Evolutionary conservation across 2,797 vertebrate species (phyloP).

Genomic region (Acridotheres tristis): DNA sequence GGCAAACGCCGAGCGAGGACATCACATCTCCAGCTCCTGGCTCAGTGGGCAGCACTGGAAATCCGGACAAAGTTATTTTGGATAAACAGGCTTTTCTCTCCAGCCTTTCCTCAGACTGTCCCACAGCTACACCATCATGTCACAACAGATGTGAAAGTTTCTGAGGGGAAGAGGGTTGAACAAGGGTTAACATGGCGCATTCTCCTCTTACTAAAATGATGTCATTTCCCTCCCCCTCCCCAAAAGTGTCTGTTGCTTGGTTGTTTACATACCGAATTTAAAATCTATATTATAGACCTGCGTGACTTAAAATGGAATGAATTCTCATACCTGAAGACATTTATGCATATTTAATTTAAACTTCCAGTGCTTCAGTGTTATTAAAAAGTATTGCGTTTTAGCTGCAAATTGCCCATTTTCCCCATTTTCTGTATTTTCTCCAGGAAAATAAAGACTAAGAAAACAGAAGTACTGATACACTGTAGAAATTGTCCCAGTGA

Average conservation of each 20-base stretch:
- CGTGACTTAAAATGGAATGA: not conserved
- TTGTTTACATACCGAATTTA: constrained; percentile 61
- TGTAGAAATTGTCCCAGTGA: constrained; percentile 71
- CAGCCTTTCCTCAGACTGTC: not conserved
- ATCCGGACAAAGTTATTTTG: not conserved
- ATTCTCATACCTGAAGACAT: not conserved
- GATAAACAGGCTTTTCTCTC: not conserved
- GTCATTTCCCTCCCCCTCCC: constrained; percentile 19
- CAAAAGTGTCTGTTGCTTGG: constrained; percentile 37
- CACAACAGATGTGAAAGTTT: not conserved
- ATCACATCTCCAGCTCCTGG: not conserved
- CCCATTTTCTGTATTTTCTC: not conserved
- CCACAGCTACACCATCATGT: not conserved
- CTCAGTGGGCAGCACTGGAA: not conserved
- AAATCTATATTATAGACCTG: not conserved
- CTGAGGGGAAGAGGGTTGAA: not conserved
- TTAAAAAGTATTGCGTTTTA: constrained; percentile 28
- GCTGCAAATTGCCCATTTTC: constrained; percentile 17
- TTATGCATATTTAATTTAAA: constrained; percentile 25
- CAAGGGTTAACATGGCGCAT: constrained; percentile 1
- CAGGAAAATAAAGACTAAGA: constrained; percentile 51
- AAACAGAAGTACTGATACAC: constrained; percentile 64
- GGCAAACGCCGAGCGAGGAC: accelerated
- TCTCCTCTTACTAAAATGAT: constrained; percentile 61
- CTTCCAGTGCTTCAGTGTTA: not conserved